Evolutionary conservation across 2,113 vertebrate genomes (phyloP).

Genomic region (Bufo bufo): DNA sequence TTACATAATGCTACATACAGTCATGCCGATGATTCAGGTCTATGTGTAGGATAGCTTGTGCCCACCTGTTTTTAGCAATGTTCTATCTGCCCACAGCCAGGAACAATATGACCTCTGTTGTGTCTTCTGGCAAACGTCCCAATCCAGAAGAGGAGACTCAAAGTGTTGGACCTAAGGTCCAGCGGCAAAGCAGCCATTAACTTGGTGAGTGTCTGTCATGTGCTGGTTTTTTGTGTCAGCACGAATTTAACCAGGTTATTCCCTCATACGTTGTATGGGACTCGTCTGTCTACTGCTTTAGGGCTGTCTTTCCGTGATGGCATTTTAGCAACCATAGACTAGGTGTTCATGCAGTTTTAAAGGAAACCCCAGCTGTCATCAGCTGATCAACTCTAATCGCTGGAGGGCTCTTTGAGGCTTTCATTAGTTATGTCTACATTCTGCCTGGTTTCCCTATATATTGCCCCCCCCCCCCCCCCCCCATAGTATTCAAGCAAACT

Average conservation of each 20-base stretch:
- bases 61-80: neutral
- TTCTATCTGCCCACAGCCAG: slow-evolving; percentile 69
- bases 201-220: slow-evolving; percentile 65
- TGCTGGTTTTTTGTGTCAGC: neutral
- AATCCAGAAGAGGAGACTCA: slow-evolving; percentile 77
- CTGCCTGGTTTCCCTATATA: too few species aligned
- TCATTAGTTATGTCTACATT: too few species aligned
- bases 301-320: neutral
- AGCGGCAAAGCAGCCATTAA: slow-evolving; percentile 77
- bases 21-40: neutral
- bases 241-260: neutral
- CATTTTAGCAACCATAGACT: neutral
- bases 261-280: neutral
- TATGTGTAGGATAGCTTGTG: neutral
- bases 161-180: slow-evolving; percentile 75
- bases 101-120: slow-evolving; percentile 65
- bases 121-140: slow-evolving; percentile 74
- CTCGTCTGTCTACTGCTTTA: neutral
- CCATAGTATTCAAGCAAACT: too few species aligned
- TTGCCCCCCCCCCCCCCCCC: too few species aligned
- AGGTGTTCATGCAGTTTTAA: neutral
- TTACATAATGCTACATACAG: neutral
- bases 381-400: too few species aligned
- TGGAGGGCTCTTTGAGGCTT: too few species aligned
- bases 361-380: neutral